Conservation (phyloP, 2,797 vertebrate species). For the Anolis apletophallus region DNA sequence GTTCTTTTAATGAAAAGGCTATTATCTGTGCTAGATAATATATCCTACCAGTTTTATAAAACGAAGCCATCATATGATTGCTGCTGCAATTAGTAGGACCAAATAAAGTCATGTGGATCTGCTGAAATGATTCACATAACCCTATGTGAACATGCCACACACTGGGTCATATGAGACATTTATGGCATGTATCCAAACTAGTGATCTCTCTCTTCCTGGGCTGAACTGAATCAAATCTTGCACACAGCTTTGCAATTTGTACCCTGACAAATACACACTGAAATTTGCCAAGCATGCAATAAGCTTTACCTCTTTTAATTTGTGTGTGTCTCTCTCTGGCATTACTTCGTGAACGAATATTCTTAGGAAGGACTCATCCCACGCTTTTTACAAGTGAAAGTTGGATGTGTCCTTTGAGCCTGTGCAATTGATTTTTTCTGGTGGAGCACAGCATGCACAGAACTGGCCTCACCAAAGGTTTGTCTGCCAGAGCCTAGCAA, state of each 20-base stretch:
- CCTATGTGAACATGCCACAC: background rate
- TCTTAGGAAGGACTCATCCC: too few species aligned
- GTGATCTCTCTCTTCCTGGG: background rate
- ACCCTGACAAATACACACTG: background rate
- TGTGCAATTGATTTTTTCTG: too few species aligned
- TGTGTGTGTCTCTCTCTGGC: too few species aligned
- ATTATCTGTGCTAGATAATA: constrained; percentile 11
- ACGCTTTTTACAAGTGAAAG: too few species aligned
- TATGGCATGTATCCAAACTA: background rate
- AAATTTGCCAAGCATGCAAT: background rate
- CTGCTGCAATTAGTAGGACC: constrained; percentile 8
- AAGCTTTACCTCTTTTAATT: background rate
- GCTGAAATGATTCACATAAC: constrained; percentile 8
- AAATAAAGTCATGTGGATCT: constrained; percentile 20
- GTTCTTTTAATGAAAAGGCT: background rate
- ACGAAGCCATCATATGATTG: constrained; percentile 13
- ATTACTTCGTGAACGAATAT: too few species aligned
- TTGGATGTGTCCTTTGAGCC: too few species aligned
- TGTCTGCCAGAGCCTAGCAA: too few species aligned
- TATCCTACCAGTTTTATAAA: constrained; percentile 2
- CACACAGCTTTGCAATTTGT: background rate
- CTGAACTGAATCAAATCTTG: background rate
- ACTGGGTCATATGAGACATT: constrained; percentile 5
- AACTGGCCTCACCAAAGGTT: too few species aligned
- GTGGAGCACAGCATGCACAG: too few species aligned